Base-by-base conservation (phyloP, 2,888 invertebrate genomes). In the Notocelia uddmanniana region DNA sequence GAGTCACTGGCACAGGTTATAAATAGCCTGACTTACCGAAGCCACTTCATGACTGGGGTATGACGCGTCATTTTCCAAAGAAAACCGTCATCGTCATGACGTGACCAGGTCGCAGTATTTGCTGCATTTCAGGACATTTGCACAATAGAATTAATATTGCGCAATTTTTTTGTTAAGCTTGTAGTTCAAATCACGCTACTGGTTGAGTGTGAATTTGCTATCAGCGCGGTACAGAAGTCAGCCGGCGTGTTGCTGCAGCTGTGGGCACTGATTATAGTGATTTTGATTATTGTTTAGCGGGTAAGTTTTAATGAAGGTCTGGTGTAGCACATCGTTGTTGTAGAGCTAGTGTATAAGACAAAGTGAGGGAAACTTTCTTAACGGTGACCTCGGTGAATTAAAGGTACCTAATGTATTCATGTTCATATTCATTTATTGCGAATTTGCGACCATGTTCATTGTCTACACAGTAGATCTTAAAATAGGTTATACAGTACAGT, bases 91-190 rank as follows among this genome's bases (percentile, higher is more conserved):
- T 18, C n/a, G 37, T 62, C 72, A 55, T 58, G 48, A 10, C 50
- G 37, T 13, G 31, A 31, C 31, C 26, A 45, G 23, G 59, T 68
- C n/a, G 19, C 19, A 15, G 50, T 19, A 0, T 37, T 48, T 58
- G 59, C 63, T 52, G 34, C 52, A 66, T 64, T 73, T 70, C 66
- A 64, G 67, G 37, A 41, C 64, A 60, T 57, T 73, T 73, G 70
- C 73, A 70, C 73, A 73, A 73, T 57, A 57, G 26, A 11, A 19
- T 57, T 70, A 70, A 34, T 31, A 57, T 73, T 69, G 73, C 26
- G 70, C 64, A 73, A 73, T 41, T 66, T 55, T n/a, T n/a, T 45
- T 54, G 31, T 55, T 34, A 13, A 52, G 26, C 18, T 21, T 52
- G 21, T 52, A 59, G 52, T 52, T 54, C 52, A 19, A 45, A 60